A percentile compares a stretch with the other conserved stretches of the same genome.
These are phyloP conservation scores for Corynorhinus townsendii DNA, from an alignment of 2,113 vertebrate species.

Conservation along the genomic window DNA sequence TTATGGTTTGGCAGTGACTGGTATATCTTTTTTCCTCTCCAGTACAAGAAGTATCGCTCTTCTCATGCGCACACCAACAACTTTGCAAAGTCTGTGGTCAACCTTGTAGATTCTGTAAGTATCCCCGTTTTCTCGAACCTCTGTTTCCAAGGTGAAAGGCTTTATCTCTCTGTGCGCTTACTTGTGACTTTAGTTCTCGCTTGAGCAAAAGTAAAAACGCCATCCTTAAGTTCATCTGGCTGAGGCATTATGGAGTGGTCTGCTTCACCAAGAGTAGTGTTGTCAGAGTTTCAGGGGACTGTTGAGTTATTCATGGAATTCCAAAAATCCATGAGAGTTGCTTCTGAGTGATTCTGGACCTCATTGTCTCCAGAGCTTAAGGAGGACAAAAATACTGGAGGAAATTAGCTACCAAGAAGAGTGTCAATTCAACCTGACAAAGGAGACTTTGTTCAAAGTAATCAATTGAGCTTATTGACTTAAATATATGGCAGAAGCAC, in stretches of 20 bases:
- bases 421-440: neutral
- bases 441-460: neutral
- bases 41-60: constrained; percentile 91
- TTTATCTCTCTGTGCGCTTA: neutral
- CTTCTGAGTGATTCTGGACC: neutral
- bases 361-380: neutral
- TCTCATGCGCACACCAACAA: constrained; percentile 87
- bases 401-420: neutral
- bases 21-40: constrained; percentile 41
- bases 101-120: constrained; percentile 97
- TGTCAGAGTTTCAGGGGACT: neutral
- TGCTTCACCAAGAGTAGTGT: neutral
- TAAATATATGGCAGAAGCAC: neutral
- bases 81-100: constrained; percentile 97
- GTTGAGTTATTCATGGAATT: neutral
- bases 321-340: neutral
- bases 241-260: neutral
- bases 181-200: neutral
- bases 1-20: constrained; percentile 9
- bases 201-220: constrained; percentile 5
- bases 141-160: neutral
- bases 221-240: neutral
- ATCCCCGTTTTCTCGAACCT: constrained; percentile 47
- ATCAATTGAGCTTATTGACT: neutral
- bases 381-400: neutral